Evolutionary conservation across 2,797 vertebrate species (phyloP).

Genomic region (Darevskia mixta): DNA sequence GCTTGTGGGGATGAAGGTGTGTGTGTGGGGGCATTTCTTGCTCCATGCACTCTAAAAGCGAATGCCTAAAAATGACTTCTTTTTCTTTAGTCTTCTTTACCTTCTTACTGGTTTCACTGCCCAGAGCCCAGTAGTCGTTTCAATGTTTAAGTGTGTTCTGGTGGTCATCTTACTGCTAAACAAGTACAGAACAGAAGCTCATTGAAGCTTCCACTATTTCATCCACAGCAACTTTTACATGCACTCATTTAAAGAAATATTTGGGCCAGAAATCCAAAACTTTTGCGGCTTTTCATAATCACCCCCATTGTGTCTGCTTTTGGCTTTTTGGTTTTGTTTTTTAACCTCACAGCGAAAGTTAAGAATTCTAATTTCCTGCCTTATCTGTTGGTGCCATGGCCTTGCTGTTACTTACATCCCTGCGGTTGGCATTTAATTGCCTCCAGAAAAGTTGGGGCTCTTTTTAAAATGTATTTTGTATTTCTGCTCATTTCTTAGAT

Average conservation of each 20-base stretch:
- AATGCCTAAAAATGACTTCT: no score
- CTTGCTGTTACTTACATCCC: conserved; percentile 5
- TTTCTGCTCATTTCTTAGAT: conserved; percentile 18
- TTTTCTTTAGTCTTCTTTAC: background rate
- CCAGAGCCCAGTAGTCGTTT: background rate
- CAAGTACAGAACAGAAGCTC: background rate
- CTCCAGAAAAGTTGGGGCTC: background rate
- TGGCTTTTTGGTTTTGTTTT: background rate
- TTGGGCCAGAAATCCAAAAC: background rate
- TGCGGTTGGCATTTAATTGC: conserved; percentile 18
- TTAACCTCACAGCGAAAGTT: background rate
- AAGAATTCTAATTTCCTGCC: conserved; percentile 37
- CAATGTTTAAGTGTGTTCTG: background rate
- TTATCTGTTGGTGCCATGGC: conserved; percentile 1
- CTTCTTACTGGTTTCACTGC: background rate
- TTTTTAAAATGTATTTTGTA: background rate
- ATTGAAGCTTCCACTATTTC: background rate
- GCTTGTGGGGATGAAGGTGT: no score
- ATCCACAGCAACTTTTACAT: background rate
- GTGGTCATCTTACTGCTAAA: background rate
- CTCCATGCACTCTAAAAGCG: no score
- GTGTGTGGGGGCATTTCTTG: no score
- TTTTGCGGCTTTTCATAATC: conserved; percentile 6
- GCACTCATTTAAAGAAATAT: background rate
- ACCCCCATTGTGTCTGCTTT: background rate